phyloP scores from a whole-genome alignment of 1,140 invertebrate species.

The Drosophila guanche region DNA sequence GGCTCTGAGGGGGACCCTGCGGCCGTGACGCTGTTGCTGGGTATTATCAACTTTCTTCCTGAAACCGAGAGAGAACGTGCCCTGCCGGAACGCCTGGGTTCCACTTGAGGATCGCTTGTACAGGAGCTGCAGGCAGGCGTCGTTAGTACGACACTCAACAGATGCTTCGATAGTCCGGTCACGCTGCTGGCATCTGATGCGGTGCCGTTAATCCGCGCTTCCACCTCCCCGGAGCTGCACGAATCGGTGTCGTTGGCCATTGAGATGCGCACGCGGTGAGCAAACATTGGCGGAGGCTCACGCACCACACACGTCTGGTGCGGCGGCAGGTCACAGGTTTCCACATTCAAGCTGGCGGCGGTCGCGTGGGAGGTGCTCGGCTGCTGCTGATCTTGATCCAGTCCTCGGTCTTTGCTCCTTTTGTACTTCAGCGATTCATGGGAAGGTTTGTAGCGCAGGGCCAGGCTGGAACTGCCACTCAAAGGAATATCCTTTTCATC shows the following conservation, averaged over 20 bases:
- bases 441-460: constrained; percentile 54
- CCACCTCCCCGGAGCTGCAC: constrained; percentile 43
- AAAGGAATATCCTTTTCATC: constrained; percentile 3
- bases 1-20: neutral
- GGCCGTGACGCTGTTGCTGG: neutral
- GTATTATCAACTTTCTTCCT: neutral
- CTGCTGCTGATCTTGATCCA: neutral
- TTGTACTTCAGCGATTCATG: constrained; percentile 60
- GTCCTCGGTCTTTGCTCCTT: constrained; percentile 30
- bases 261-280: constrained; percentile 27
- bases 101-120: too few relatives aligned
- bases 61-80: too few relatives aligned
- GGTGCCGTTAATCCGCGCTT: constrained; percentile 31
- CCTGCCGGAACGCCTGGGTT: too few relatives aligned
- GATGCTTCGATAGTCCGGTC: too few relatives aligned
- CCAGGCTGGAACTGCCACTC: constrained; percentile 40
- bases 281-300: constrained; percentile 60
- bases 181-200: constrained; percentile 1
- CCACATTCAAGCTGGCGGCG: constrained; percentile 33
- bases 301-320: constrained; percentile 63
- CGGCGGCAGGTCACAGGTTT: constrained; percentile 56
- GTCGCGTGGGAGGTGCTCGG: neutral
- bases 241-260: constrained; percentile 55
- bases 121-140: too few relatives aligned
- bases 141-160: constrained; percentile 13